A percentile compares a stretch with the other conserved stretches of the same genome.
Conservation (phyloP, 2,113 vertebrate genomes). For the Tricholaema leucomelas region DNA sequence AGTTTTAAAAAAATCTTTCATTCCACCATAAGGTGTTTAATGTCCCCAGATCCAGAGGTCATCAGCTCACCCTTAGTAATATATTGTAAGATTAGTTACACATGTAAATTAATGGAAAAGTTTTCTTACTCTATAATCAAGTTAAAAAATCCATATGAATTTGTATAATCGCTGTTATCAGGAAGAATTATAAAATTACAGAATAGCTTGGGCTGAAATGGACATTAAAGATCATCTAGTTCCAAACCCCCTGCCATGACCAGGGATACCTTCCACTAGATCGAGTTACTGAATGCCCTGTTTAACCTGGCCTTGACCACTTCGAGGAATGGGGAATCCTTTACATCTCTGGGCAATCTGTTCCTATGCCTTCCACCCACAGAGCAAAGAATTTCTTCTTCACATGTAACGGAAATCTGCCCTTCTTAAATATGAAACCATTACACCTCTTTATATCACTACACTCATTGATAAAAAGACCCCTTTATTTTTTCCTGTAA, state of each 20-base stretch:
- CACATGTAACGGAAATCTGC: too few species aligned
- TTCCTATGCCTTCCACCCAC: too few species aligned
- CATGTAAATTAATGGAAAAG: accelerated
- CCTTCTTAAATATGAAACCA: too few species aligned
- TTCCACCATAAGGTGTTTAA: neutral
- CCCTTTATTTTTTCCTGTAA: too few species aligned
- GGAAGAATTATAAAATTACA: neutral
- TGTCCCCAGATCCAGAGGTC: neutral
- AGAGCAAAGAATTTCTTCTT: too few species aligned
- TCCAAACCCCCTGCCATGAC: too few species aligned
- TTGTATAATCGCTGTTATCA: neutral
- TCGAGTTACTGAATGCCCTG: neutral
- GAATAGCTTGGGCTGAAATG: neutral
- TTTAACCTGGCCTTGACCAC: too few species aligned
- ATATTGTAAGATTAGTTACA: neutral
- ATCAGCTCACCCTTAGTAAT: neutral
- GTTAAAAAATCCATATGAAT: neutral
- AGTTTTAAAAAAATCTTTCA: neutral
- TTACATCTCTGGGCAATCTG: too few species aligned
- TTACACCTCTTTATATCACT: too few species aligned
- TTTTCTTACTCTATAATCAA: neutral
- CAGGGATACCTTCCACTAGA: too few species aligned
- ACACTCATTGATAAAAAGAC: too few species aligned
- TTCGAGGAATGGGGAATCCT: too few species aligned
- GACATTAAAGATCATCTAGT: neutral